Conservation (phyloP, 2,888 invertebrate species). For the Steinernema scapterisci region DNA sequence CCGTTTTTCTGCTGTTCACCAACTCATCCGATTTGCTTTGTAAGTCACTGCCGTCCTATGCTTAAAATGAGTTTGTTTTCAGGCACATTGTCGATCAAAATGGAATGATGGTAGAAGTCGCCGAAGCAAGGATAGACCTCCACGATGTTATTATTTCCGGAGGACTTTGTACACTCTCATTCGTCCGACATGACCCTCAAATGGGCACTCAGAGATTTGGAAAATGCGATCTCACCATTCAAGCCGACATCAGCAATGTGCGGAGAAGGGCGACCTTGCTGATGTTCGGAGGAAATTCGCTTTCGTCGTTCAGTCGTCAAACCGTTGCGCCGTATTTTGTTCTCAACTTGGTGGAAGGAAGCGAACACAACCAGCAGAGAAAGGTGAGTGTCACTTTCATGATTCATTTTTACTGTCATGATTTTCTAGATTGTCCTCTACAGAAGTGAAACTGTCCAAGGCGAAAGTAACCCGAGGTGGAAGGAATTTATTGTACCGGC, state of each 20-base stretch:
- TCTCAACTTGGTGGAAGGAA: not conserved
- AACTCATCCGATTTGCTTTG: not conserved
- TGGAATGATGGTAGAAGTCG: not conserved
- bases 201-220: not conserved
- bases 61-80: not conserved
- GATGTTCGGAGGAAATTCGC: constrained; percentile 6
- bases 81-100: not conserved
- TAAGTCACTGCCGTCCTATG: not conserved
- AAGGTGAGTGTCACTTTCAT: not conserved
- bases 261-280: not conserved
- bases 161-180: not conserved
- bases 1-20: not conserved
- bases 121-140: not conserved
- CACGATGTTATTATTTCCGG: not conserved
- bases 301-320: not conserved
- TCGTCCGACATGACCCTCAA: not conserved
- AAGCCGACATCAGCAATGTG: constrained; percentile 1
- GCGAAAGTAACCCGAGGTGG: constrained; percentile 49
- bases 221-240: not conserved
- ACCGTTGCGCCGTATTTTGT: not conserved
- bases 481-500: constrained; percentile 53
- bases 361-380: constrained; percentile 3
- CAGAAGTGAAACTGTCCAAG: constrained; percentile 45
- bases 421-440: constrained; percentile 44
- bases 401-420: not conserved